These are phyloP conservation scores for Colostygia pectinataria DNA, from an alignment of 2,888 invertebrate genomes.

Conservation along the genomic window DNA sequence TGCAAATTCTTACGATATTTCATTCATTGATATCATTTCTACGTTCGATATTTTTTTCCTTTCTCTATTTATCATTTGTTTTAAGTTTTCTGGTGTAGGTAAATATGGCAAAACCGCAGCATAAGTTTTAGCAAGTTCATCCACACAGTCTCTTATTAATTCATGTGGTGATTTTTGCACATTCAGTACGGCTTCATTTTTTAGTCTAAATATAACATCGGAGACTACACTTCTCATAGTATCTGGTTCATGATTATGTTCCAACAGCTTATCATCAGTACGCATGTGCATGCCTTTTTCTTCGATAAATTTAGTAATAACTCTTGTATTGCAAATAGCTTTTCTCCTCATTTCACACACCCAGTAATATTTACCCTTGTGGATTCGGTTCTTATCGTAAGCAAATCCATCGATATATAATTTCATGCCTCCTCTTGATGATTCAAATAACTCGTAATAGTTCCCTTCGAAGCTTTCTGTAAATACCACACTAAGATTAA, in stretches of 20 bases:
- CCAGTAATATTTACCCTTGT: slow-evolving; percentile 3
- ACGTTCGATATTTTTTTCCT: background rate
- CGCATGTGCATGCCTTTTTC: slow-evolving; percentile 2
- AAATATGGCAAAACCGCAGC: background rate
- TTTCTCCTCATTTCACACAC: slow-evolving; percentile 2
- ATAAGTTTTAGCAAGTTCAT: background rate
- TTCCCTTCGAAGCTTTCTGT: too few species aligned
- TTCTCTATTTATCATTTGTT: slow-evolving; percentile 2
- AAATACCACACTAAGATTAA: too few species aligned
- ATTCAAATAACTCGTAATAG: background rate
- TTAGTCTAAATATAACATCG: background rate
- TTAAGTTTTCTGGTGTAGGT: background rate
- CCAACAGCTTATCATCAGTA: background rate
- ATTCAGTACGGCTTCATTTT: background rate
- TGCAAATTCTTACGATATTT: too few species aligned
- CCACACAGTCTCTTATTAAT: background rate
- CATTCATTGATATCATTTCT: too few species aligned
- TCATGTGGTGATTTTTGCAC: background rate
- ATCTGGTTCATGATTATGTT: slow-evolving; percentile 3
- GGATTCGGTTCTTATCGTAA: background rate
- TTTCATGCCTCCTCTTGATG: slow-evolving; percentile 8
- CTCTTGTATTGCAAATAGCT: background rate
- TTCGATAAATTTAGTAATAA: background rate
- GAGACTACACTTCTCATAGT: background rate
- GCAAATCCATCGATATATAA: slow-evolving; percentile 1